Base-by-base conservation (phyloP, 2,113 vertebrate genomes). In the Condylura cristata region DNA sequence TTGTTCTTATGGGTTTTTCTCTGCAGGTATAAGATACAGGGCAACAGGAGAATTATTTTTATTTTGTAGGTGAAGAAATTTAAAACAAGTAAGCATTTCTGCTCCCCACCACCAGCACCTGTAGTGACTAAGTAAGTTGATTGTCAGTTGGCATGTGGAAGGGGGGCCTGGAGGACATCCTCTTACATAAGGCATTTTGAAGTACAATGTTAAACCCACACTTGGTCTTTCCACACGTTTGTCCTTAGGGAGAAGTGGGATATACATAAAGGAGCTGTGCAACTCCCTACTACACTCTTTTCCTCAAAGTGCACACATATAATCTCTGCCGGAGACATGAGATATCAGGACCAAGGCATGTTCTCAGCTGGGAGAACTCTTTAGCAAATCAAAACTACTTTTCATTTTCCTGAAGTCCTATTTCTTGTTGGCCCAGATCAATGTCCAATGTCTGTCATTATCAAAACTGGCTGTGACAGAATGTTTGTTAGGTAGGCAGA, bases 1-100 rank as follows among this genome's bases (percentile, higher is more conserved):
- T 37, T 85, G 37, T 93, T 83, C 37, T 82, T 44, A 89, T 81
- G 24, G 13, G 22, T 41, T 93, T 96, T 89, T 83, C 65, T 32
- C 46, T 76, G 63, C 56, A 93, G 17, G 7, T 22, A 61, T 18
- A 93, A 81, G 51, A 76, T 65, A 13, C 24, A 86, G 32, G 37
- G 74, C 46, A 86, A 46, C 53, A 70, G 39, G 65, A 3, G 32
- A 30, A 65, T 88, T 51, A n/a, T 79, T 71, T 94, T 22, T 48
- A 83, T 82, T 92, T 83, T 79, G 28, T 18, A 88, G 71, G 26
- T 48, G 17, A 75, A 87, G 8, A 94, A 87, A 78, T 28, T 60
- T 61, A 84, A 74, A 44, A 70, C 20, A 53, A 63, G 44, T 89
- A 95, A 63, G n/a, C 56, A 88, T 81, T 94, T 14, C 75, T 85